Evolutionary conservation across 2,888 invertebrate genomes (phyloP).

Genomic region (Calliphora vomitoria): DNA sequence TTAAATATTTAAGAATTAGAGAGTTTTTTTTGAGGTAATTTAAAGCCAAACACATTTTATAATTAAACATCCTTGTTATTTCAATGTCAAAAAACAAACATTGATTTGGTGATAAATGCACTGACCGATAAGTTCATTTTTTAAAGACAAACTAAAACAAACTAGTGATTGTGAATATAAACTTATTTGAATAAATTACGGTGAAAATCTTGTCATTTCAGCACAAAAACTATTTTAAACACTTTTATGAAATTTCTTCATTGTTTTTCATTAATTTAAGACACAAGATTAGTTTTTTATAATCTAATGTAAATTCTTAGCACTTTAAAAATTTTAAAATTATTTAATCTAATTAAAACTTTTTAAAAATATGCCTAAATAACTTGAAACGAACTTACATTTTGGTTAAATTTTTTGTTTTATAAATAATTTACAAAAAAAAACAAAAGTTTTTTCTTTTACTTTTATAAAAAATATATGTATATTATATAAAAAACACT

Average conservation of each 20-base stretch:
- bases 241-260: no score
- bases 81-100: slow-evolving; percentile 5
- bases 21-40: not conserved
- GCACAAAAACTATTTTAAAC: no score
- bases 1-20: not conserved
- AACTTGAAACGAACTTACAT: not conserved
- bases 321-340: no score
- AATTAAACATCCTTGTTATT: not conserved
- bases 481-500: slow-evolving; percentile 15
- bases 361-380: not conserved
- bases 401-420: not conserved
- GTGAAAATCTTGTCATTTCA: no score
- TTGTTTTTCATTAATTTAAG: no score
- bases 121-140: not conserved
- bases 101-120: not conserved
- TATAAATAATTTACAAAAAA: no score
- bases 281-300: no score
- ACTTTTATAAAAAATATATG: not conserved
- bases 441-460: not conserved
- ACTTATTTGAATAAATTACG: no score
- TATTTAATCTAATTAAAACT: no score
- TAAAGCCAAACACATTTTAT: not conserved
- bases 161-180: no score
- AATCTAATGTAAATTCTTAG: no score
- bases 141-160: no score